Evolutionary conservation across 1,140 invertebrate species (phyloP).

Genomic region (Pogonomyrmex barbatus): DNA sequence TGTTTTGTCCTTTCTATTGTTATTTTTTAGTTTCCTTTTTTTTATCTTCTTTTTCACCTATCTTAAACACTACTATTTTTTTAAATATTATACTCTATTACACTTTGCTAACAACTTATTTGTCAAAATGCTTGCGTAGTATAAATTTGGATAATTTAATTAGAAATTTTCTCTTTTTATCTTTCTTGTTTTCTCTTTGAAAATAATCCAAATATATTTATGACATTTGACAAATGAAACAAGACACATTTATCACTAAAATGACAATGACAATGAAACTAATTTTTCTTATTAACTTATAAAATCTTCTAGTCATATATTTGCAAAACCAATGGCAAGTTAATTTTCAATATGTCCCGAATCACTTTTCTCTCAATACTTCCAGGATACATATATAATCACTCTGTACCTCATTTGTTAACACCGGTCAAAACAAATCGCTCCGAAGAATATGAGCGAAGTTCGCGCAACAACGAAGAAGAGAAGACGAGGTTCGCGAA

Average conservation of each 20-base stretch:
- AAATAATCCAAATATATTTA: constrained; percentile 70
- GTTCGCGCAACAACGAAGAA: neutral
- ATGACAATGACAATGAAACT: neutral
- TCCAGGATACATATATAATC: neutral
- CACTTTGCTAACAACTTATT: constrained; percentile 66
- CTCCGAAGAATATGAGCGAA: constrained; percentile 20
- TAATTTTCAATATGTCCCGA: neutral
- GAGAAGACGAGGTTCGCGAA: constrained; percentile 63
- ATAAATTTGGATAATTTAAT: constrained; percentile 66
- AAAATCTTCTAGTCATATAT: neutral
- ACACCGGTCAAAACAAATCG: neutral
- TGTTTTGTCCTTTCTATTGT: constrained; percentile 54
- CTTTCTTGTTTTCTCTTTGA: constrained; percentile 35
- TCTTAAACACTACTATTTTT: neutral
- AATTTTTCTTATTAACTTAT: neutral
- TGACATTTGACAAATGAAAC: constrained; percentile 62
- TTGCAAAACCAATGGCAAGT: neutral
- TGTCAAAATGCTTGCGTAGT: constrained; percentile 60
- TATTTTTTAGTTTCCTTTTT: constrained; percentile 3
- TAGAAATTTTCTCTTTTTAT: constrained; percentile 38
- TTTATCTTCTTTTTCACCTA: neutral
- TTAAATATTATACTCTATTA: constrained; percentile 29
- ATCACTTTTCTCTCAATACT: constrained; percentile 3
- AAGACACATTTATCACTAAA: constrained; percentile 37
- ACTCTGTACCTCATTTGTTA: neutral